phyloP scores from a whole-genome alignment of 1,140 invertebrate species.

The Drosophila nigromelanica region DNA sequence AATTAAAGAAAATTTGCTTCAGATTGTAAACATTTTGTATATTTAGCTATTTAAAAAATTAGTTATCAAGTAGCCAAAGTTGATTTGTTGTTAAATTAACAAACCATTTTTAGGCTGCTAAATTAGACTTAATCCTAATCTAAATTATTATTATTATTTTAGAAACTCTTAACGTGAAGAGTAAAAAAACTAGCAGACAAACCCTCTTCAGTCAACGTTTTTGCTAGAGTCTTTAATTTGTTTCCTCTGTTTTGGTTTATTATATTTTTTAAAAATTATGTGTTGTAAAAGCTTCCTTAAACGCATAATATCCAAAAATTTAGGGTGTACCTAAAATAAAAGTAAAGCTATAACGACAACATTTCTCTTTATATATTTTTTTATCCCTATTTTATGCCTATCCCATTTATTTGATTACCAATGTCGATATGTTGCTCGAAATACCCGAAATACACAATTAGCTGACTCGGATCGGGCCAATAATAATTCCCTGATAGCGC shows the following conservation, averaged over 20 bases:
- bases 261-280: conserved; percentile 2
- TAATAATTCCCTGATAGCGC: conserved; percentile 87
- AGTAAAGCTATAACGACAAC: conserved; percentile 67
- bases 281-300: conserved; percentile 25
- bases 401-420: conserved; percentile 64
- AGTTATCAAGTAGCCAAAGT: conserved; percentile 3
- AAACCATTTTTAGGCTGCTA: no score
- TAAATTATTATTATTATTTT: neutral
- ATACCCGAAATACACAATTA: conserved; percentile 50
- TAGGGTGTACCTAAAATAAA: conserved; percentile 12
- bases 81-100: conserved; percentile 1
- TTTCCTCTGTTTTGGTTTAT: conserved; percentile 21
- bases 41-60: conserved; percentile 9
- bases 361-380: conserved; percentile 72
- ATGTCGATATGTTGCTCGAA: conserved; percentile 42
- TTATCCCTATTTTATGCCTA: conserved; percentile 75
- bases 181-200: neutral
- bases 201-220: conserved; percentile 29
- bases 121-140: neutral
- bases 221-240: conserved; percentile 53
- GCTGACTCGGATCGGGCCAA: conserved; percentile 84
- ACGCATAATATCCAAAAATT: conserved; percentile 38
- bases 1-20: conserved; percentile 47
- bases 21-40: conserved; percentile 49
- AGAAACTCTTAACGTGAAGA: neutral